Evolutionary conservation across 2,113 vertebrate genomes (phyloP).

Genomic region (Phycodurus eques): DNA sequence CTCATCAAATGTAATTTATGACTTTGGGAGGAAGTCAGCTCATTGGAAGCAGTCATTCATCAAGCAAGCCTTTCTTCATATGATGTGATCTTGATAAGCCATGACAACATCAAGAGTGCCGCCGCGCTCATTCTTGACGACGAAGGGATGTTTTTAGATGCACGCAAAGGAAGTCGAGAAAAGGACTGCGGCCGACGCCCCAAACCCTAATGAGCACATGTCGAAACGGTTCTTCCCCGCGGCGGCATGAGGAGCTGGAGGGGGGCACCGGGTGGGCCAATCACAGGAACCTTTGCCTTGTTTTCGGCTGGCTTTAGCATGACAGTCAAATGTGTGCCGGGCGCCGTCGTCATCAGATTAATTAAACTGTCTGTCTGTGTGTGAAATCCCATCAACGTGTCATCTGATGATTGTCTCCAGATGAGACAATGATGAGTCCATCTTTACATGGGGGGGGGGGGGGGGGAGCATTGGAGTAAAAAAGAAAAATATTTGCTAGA

Average conservation of each 20-base stretch:
- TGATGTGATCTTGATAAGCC: not conserved
- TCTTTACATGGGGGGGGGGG: no score
- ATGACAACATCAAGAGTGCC: not conserved
- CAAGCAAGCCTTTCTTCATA: no score
- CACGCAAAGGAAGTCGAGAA: not conserved
- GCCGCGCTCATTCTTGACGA: not conserved
- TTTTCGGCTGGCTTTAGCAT: not conserved
- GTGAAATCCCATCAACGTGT: conserved; percentile 23
- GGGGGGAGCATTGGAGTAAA: no score
- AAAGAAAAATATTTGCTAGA: not conserved
- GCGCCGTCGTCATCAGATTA: not conserved
- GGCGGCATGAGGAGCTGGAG: not conserved
- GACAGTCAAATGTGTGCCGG: conserved; percentile 21
- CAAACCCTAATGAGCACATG: conserved; percentile 58
- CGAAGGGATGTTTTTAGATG: not conserved
- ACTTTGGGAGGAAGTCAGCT: not conserved
- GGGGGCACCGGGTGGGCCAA: conserved; percentile 8
- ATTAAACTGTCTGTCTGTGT: no score
- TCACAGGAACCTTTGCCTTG: conserved; percentile 1
- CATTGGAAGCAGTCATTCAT: not conserved
- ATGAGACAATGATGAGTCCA: conserved; percentile 1
- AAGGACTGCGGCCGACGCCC: conserved; percentile 38
- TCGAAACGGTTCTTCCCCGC: conserved; percentile 25
- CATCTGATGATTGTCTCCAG: conserved; percentile 48
- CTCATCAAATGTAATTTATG: not conserved